Evolutionary conservation across 2,113 vertebrate species (phyloP).

Genomic region (Myotis lucifugus): DNA sequence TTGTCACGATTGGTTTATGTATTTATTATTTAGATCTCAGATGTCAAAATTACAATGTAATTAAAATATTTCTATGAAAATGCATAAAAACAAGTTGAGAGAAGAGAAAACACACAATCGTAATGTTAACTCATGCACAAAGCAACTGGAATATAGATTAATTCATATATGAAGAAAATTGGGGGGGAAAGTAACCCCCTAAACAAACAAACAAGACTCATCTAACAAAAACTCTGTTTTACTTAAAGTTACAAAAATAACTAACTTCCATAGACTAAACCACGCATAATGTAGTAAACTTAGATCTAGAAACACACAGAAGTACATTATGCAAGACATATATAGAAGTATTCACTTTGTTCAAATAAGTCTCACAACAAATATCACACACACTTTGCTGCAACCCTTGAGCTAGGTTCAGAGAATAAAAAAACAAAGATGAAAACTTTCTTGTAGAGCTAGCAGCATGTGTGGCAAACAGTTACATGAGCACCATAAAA

Average conservation of each 20-base stretch:
- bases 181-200: background rate
- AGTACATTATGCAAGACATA: background rate
- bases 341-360: background rate
- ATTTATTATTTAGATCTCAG: background rate
- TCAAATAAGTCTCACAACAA: conserved; percentile 8
- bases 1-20: background rate
- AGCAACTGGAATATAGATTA: background rate
- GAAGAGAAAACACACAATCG: background rate
- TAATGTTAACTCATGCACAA: background rate
- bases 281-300: background rate
- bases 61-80: conserved; percentile 37
- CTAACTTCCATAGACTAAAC: background rate
- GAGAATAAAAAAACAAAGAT: background rate
- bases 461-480: background rate
- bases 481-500: background rate
- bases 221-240: background rate
- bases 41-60: background rate
- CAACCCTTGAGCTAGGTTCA: background rate
- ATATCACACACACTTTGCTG: background rate
- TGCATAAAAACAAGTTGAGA: conserved; percentile 22
- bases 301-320: background rate
- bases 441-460: background rate
- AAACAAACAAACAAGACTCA: background rate
- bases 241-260: conserved; percentile 22
- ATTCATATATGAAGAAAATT: conserved; percentile 41